Base-by-base conservation (phyloP, 2,888 invertebrate species). In the Drosophila birchii region DNA sequence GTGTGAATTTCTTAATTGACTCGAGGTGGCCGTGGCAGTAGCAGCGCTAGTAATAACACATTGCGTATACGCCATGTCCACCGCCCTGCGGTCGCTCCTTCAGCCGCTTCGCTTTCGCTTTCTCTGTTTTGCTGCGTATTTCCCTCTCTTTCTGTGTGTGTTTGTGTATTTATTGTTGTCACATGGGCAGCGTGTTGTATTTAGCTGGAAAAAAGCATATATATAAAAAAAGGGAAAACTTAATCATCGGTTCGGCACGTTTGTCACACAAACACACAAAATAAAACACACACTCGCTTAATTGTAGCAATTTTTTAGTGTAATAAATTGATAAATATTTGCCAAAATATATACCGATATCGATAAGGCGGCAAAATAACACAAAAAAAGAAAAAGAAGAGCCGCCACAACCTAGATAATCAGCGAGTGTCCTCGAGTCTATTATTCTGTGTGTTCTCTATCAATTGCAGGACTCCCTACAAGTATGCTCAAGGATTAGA, bases 321-420 rank as follows among this genome's bases (percentile, higher is more conserved):
- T 67, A 80, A 80, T 83, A 85, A 78, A 87, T 86, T 80, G 85
- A 87, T 86, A 86, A 86, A 83, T 87, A 86, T 83, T 85, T 86
- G 83, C 76, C 78, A 79, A 85, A 82, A 58, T 55, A 41, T 11
- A 67, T 44, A 59, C 26, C 44, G 49, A 72, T 70, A 49, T 70
- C 76, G 83, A 86, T 87, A 86, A 79, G 43, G 54, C 45, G 64
- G 47, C 36, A 16, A 74, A 68, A 68, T 41, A 47, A 43, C 53
- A 56, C n/a, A n/a, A n/a, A 73, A 58, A 79, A 72, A 60, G 78
- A 78, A 29, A 29, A 29, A 29, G 1, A 29, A 29, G 8, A 29
- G 29, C 29, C 29, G 29, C 20, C 5, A 41, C 41, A 69, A 66
- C 20, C 66, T 29, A 1, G 45, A 39, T 54, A 38, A 55, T 47